Percentiles rank a stretch among this genome's conserved stretches.
Evolutionary conservation across 2,888 invertebrate genomes (phyloP).

Genomic region (Euclidia mi): DNA sequence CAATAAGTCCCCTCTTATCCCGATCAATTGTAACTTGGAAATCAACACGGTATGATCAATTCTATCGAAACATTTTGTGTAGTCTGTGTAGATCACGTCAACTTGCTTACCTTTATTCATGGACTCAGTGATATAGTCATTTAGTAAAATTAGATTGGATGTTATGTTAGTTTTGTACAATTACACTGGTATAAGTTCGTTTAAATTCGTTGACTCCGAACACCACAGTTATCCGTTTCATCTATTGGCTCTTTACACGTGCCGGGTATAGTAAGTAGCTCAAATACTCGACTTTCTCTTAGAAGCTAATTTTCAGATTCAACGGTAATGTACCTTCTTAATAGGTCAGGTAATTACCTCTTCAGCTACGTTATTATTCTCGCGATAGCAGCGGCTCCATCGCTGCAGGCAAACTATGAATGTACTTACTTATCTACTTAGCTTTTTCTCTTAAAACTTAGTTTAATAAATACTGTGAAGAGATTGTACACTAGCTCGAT

Average conservation of each 20-base stretch:
- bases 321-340: slow-evolving; percentile 9
- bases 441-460: not conserved
- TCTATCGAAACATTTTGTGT: no score
- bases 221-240: slow-evolving; percentile 22
- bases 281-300: slow-evolving; percentile 5
- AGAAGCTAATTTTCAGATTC: slow-evolving; percentile 5
- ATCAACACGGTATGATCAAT: no score
- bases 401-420: slow-evolving; percentile 8
- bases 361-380: slow-evolving; percentile 15
- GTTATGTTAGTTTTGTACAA: no score
- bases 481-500: not conserved
- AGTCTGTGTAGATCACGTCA: no score
- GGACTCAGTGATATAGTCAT: no score
- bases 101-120: no score
- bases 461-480: not conserved
- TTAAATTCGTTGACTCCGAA: slow-evolving; percentile 25
- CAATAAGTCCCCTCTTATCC: no score
- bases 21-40: no score
- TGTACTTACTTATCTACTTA: slow-evolving; percentile 1
- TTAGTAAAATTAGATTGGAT: no score
- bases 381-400: slow-evolving; percentile 3
- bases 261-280: slow-evolving; percentile 15
- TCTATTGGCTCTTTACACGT: slow-evolving; percentile 34
- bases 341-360: slow-evolving; percentile 20
- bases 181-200: slow-evolving; percentile 16